A percentile compares a stretch with the other conserved stretches of the same genome.
Conservation (phyloP, 1,140 invertebrate genomes). For the Schlechtendalia chinensis region DNA sequence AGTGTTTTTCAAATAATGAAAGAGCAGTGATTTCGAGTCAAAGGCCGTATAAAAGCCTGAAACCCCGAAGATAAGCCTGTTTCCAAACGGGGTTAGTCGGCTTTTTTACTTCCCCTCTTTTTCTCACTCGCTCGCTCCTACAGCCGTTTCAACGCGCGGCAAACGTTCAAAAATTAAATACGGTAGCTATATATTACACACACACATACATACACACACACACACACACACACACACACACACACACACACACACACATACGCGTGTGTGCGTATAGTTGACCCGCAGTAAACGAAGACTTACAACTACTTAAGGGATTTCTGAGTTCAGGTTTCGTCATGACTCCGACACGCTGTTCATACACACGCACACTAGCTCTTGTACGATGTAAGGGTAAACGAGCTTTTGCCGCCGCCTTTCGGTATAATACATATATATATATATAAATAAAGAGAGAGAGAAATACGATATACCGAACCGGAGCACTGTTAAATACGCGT, state of each 20-base stretch:
- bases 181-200: not conserved
- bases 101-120: too few species aligned
- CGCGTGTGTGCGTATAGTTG: not conserved
- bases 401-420: not conserved
- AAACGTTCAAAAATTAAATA: constrained; percentile 28
- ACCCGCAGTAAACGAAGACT: constrained; percentile 28
- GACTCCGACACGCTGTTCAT: not conserved
- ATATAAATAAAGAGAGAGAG: not conserved
- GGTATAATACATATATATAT: not conserved
- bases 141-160: too few species aligned
- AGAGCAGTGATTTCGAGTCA: constrained; percentile 32
- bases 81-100: not conserved
- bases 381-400: not conserved
- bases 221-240: too few species aligned
- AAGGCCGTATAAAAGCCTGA: constrained; percentile 47
- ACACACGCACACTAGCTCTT: not conserved
- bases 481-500: not conserved
- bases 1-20: constrained; percentile 48
- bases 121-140: not conserved
- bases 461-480: constrained; percentile 17
- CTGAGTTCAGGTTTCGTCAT: constrained; percentile 36
- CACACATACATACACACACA: too few species aligned
- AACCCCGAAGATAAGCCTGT: constrained; percentile 43
- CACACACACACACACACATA: too few species aligned
- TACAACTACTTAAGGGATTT: constrained; percentile 47